phyloP scores from a whole-genome alignment of 2,888 invertebrate genomes.

The Idaea biselata region DNA sequence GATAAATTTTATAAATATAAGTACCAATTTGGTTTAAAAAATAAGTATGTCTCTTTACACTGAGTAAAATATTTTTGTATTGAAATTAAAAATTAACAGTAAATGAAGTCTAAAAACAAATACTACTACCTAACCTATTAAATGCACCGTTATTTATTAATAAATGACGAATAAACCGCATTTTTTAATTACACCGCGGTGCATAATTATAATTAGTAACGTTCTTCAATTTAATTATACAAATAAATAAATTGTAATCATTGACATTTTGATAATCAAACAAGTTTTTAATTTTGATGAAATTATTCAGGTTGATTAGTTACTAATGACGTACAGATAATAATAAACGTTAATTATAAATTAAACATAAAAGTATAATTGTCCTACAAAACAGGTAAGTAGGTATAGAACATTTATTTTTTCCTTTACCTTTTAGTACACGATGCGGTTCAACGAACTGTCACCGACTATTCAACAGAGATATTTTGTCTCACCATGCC shows the following conservation, averaged over 20 bases:
- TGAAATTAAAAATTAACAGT: too few relatives aligned
- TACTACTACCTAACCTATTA: too few relatives aligned
- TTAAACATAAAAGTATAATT: background rate
- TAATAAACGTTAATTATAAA: background rate
- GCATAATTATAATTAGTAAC: background rate
- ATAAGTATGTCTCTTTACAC: too few relatives aligned
- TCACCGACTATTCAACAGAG: too few relatives aligned
- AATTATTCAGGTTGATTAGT: background rate
- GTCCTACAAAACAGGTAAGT: background rate
- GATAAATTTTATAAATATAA: too few relatives aligned
- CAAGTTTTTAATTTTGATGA: conserved; percentile 1
- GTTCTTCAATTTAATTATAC: conserved; percentile 3
- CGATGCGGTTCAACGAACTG: too few relatives aligned
- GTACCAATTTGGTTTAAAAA: too few relatives aligned
- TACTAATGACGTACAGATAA: conserved; percentile 2
- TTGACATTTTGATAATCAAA: conserved; percentile 5
- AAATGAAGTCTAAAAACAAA: too few relatives aligned
- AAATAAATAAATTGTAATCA: conserved; percentile 3
- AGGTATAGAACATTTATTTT: conserved; percentile 1
- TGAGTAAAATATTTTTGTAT: too few relatives aligned
- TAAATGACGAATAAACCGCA: background rate
- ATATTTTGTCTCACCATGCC: too few relatives aligned
- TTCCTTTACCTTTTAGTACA: background rate
- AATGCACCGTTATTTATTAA: too few relatives aligned
- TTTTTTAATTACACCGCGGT: conserved; percentile 5